Conservation (phyloP, 2,797 vertebrate genomes). For the Scleropages formosus region DNA sequence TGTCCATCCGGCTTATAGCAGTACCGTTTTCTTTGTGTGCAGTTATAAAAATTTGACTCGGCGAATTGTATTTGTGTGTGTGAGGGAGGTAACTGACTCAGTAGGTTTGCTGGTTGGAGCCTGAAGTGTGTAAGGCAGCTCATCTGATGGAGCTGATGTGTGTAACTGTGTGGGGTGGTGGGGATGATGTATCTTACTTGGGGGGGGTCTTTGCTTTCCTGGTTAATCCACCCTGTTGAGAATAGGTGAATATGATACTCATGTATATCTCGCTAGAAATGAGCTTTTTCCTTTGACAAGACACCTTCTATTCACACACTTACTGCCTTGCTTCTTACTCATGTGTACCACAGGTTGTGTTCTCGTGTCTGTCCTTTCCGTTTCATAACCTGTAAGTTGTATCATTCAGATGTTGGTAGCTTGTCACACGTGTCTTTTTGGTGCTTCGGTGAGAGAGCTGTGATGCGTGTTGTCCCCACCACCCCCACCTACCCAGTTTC, state of each 20-base stretch:
- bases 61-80: background rate
- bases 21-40: too few relatives aligned
- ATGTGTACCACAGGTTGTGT: background rate
- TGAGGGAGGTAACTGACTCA: background rate
- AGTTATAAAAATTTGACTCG: background rate
- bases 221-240: background rate
- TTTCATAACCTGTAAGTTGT: conserved; percentile 13
- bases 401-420: background rate
- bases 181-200: too few relatives aligned
- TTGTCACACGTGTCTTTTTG: background rate
- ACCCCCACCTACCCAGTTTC: conserved; percentile 4
- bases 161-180: background rate
- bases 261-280: background rate
- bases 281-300: background rate
- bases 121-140: background rate
- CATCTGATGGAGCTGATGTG: background rate
- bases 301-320: conserved; percentile 39
- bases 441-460: conserved; percentile 24
- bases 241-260: background rate
- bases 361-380: background rate
- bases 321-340: conserved; percentile 13
- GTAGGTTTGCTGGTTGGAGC: background rate
- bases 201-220: too few relatives aligned
- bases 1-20: background rate
- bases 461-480: conserved; percentile 12